Percentiles rank a stretch among this genome's conserved stretches.
These are phyloP conservation scores for Spheniscus mendiculus DNA, from an alignment of 2,113 vertebrate species.

Conservation along the genomic window DNA sequence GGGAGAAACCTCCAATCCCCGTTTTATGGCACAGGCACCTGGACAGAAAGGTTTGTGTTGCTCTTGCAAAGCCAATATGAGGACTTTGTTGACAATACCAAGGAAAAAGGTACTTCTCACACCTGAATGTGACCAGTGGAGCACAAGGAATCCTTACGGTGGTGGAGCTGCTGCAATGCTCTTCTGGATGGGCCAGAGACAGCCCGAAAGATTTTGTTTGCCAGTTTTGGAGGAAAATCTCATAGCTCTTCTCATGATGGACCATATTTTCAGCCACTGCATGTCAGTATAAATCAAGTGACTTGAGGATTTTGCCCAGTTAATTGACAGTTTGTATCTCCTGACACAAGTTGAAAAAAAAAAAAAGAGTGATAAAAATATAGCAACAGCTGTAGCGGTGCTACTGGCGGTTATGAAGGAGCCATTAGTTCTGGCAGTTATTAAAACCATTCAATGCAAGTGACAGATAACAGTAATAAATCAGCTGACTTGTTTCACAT, in stretches of 20 bases:
- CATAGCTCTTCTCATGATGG: not conserved
- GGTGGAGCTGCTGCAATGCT: not conserved
- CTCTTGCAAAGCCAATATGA: not conserved
- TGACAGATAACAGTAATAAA: conserved; percentile 19
- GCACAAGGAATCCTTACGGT: not conserved
- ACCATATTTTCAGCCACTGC: not conserved
- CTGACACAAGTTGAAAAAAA: not conserved
- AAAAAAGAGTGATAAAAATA: not conserved
- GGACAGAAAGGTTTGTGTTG: not conserved
- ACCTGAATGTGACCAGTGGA: not conserved
- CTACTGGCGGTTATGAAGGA: not conserved
- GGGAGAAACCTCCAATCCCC: not conserved
- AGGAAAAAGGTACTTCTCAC: not conserved
- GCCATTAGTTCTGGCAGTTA: not conserved
- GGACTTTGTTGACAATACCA: not conserved
- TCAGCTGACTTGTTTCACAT: not conserved
- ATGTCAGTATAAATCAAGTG: not conserved
- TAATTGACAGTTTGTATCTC: not conserved
- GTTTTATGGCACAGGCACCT: not conserved
- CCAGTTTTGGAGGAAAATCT: not conserved
- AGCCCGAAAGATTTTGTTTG: not conserved
- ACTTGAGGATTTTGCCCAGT: not conserved
- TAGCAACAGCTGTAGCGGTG: not conserved
- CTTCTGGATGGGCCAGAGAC: not conserved
- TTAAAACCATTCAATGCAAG: not conserved